Conservation (phyloP, 2,797 vertebrate genomes). For the Lutra lutra region DNA sequence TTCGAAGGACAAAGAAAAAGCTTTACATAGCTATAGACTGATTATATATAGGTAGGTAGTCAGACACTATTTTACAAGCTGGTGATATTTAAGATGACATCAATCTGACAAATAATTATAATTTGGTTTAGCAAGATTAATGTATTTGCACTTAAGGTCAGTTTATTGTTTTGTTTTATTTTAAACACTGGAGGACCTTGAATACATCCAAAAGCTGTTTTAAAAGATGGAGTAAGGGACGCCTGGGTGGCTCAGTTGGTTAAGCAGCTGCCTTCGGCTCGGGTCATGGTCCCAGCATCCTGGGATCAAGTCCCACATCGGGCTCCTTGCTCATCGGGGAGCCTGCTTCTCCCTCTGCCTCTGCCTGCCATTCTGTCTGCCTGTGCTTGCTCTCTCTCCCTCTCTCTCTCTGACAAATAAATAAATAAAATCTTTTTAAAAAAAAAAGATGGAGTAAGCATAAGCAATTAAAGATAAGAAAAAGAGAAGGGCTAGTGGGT, state of each 20-base stretch:
- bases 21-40: background rate
- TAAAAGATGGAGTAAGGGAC: background rate
- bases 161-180: conserved; percentile 15
- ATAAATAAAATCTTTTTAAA: no score
- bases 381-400: no score
- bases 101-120: background rate
- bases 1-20: background rate
- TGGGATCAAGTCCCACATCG: no score
- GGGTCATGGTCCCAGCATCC: no score
- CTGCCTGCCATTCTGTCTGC: no score
- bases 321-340: no score
- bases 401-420: no score
- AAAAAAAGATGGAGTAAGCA: background rate
- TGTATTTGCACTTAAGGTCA: background rate
- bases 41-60: background rate
- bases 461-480: background rate
- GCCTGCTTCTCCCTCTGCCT: no score
- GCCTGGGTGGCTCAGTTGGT: no score
- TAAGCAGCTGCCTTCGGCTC: no score
- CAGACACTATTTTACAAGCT: background rate
- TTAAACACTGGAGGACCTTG: background rate
- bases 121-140: background rate
- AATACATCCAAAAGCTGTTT: background rate
- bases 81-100: background rate
- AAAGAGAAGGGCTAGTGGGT: background rate